Evolutionary conservation across 2,888 invertebrate species (phyloP).

Genomic region (Lymantria monacha): DNA sequence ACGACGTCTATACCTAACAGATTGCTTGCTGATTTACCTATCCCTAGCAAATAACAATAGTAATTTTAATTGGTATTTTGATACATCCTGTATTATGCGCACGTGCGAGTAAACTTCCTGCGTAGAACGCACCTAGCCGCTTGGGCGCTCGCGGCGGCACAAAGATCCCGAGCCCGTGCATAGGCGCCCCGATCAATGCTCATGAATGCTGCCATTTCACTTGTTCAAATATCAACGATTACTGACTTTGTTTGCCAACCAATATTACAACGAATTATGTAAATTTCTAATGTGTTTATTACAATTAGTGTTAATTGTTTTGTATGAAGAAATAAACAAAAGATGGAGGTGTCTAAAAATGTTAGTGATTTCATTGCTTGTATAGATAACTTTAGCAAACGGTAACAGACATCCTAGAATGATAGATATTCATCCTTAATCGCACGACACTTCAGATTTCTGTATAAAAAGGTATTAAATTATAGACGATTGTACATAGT

Average conservation of each 20-base stretch:
- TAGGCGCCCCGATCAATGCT: constrained; percentile 11
- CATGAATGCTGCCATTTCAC: constrained; percentile 14
- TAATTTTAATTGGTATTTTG: constrained; percentile 13
- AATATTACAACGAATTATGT: neutral
- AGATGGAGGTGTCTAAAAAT: no score
- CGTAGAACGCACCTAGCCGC: constrained; percentile 32
- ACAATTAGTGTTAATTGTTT: neutral
- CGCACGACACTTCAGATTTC: no score
- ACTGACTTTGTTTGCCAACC: constrained; percentile 2
- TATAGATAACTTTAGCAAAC: no score
- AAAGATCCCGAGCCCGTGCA: constrained; percentile 1
- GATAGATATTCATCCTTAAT: no score
- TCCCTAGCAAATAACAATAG: no score
- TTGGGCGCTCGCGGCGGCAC: constrained; percentile 14
- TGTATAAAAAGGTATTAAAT: no score
- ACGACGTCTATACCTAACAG: no score
- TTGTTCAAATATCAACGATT: constrained; percentile 9
- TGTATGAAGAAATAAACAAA: neutral
- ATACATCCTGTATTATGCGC: constrained; percentile 75
- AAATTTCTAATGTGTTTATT: neutral
- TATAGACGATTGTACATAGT: no score
- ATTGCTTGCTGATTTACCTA: no score
- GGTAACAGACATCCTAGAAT: no score
- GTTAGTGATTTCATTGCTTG: no score
- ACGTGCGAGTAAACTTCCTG: constrained; percentile 78